Conservation (phyloP, 1,140 invertebrate species). For the Sesamia nonagrioides region DNA sequence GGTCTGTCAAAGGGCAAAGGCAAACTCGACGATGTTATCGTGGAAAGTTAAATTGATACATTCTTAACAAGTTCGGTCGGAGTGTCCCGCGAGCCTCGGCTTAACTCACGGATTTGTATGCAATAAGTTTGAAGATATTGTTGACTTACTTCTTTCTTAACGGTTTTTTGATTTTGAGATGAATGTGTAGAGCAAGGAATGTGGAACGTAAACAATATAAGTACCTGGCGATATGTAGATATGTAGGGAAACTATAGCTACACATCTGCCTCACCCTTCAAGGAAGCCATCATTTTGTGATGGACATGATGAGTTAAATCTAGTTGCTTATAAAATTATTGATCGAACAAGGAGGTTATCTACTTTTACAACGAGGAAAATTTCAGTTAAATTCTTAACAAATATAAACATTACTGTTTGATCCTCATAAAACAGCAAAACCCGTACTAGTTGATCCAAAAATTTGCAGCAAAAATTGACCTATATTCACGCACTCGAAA, state of each 20-base stretch:
- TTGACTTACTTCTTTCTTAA: not conserved
- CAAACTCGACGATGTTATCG: conserved; percentile 52
- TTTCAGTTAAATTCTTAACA: not conserved
- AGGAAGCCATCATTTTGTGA: too few species aligned
- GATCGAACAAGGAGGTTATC: too few species aligned
- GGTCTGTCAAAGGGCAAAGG: conserved; percentile 54
- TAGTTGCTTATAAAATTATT: too few species aligned
- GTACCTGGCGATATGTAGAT: too few species aligned
- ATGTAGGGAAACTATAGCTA: too few species aligned
- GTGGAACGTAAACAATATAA: too few species aligned
- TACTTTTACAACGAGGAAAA: not conserved
- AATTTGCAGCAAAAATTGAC: not conserved
- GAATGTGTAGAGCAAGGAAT: not conserved
- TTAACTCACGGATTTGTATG: conserved; percentile 22
- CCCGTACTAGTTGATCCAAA: not conserved
- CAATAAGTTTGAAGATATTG: not conserved
- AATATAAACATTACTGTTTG: not conserved
- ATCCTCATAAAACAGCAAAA: not conserved
- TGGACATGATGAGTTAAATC: too few species aligned
- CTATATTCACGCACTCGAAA: not conserved
- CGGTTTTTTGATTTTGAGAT: not conserved
- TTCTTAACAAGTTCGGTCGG: conserved; percentile 59
- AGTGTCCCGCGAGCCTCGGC: conserved; percentile 23
- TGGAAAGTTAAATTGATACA: conserved; percentile 63
- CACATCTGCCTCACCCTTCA: too few species aligned